phyloP scores from a whole-genome alignment of 2,113 vertebrate genomes.

The Cettia cetti region DNA sequence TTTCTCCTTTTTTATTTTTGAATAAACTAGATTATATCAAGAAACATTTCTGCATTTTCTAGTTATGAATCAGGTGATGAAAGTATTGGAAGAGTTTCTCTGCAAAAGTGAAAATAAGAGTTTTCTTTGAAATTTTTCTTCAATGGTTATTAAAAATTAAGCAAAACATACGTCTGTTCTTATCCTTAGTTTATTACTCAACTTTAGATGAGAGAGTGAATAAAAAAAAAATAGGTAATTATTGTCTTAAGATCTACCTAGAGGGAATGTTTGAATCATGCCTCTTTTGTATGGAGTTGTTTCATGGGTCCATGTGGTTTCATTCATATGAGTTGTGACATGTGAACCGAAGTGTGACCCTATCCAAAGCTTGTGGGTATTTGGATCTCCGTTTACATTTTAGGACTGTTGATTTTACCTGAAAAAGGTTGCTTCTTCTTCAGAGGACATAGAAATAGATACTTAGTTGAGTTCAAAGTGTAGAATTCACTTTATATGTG shows the following conservation, averaged over 20 bases:
- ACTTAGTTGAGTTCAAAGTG: not conserved
- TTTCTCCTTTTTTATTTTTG: not conserved
- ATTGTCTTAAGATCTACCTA: not conserved
- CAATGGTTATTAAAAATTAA: not conserved
- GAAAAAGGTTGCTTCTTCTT: not conserved
- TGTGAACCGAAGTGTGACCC: not conserved
- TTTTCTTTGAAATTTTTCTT: not conserved
- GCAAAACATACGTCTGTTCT: not conserved
- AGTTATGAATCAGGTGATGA: not conserved
- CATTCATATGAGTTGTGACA: not conserved
- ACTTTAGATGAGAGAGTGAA: not conserved
- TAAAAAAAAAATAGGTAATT: not conserved
- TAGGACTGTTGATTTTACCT: not conserved
- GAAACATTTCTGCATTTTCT: not conserved
- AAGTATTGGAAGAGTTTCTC: not conserved
- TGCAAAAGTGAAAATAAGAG: not conserved
- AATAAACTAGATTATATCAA: not conserved
- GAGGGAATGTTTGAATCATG: not conserved
- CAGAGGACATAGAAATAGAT: not conserved
- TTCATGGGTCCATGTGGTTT: not conserved
- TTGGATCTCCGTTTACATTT: not conserved
- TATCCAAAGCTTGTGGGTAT: not conserved
- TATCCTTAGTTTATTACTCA: not conserved
- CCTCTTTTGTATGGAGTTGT: not conserved
- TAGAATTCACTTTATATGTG: not conserved